Percentiles rank a stretch among this genome's conserved stretches.
phyloP scores from a whole-genome alignment of 1,140 invertebrate genomes.

The Penaeus japonicus region DNA sequence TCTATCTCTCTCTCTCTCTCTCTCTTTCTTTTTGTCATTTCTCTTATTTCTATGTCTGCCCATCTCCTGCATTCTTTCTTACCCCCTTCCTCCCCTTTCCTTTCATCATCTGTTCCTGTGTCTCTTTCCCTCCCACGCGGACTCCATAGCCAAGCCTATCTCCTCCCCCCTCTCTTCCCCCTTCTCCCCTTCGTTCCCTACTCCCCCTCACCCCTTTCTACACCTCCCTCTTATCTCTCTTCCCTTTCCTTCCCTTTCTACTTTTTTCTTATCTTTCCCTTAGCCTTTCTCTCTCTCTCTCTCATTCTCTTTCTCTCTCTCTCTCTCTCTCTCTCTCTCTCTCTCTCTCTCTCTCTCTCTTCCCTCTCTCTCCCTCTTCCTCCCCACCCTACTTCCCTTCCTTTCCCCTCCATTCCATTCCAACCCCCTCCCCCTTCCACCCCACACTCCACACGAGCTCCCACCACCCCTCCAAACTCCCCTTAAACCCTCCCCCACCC shows the following conservation, averaged over 20 bases:
- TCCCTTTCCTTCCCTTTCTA: not conserved
- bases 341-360: too few relatives aligned
- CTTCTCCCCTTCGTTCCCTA: not conserved
- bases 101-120: not conserved
- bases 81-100: not conserved
- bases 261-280: not conserved
- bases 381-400: too few relatives aligned
- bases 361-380: too few relatives aligned
- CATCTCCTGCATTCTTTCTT: not conserved
- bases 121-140: not conserved
- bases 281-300: not conserved
- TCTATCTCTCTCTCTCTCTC: not conserved
- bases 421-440: too few relatives aligned
- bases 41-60: not conserved
- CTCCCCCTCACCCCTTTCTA: not conserved
- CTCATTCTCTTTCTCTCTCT: not conserved
- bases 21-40: not conserved
- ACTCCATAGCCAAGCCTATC: not conserved
- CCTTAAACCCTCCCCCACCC: not conserved
- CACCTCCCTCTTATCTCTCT: not conserved
- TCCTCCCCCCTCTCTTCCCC: not conserved
- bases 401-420: too few relatives aligned
- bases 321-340: not conserved
- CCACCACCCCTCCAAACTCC: not conserved
- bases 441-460: too few relatives aligned